Percentiles rank a stretch among this genome's conserved stretches.
phyloP scores from a whole-genome alignment of 2,888 invertebrate species.

The Diogma glabrata region DNA sequence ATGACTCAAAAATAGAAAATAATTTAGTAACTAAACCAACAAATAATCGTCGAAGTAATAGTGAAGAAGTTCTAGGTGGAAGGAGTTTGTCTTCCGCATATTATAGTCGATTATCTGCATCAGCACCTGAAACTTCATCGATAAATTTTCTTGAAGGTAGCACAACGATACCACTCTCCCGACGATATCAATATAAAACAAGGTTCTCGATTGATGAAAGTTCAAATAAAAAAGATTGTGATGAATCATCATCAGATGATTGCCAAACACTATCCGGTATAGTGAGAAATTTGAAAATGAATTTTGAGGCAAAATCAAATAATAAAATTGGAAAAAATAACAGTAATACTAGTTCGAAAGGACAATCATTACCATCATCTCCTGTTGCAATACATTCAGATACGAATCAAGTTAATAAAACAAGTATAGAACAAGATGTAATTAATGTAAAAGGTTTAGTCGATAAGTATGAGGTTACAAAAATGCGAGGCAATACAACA shows the following conservation, averaged over 20 bases:
- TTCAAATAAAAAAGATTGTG: too few species aligned
- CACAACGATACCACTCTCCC: neutral
- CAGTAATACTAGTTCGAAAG: constrained; percentile 24
- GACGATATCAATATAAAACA: neutral
- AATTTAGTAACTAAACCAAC: neutral
- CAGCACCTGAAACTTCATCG: constrained; percentile 50
- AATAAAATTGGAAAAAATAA: neutral
- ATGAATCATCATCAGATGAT: too few species aligned
- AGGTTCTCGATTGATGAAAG: too few species aligned
- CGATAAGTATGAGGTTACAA: constrained; percentile 53
- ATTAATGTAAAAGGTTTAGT: constrained; percentile 61
- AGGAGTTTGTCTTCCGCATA: constrained; percentile 29
- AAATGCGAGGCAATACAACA: constrained; percentile 16
- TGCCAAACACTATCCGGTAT: constrained; percentile 60
- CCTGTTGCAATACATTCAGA: constrained; percentile 48
- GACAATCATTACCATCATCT: constrained; percentile 47
- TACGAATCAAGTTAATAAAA: constrained; percentile 24
- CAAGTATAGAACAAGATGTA: constrained; percentile 41
- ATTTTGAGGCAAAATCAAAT: constrained; percentile 66
- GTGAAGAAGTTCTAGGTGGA: constrained; percentile 35
- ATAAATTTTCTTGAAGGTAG: constrained; percentile 20
- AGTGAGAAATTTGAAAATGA: constrained; percentile 75
- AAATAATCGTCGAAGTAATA: constrained; percentile 27
- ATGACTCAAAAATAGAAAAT: neutral
- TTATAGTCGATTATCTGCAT: constrained; percentile 45